Evolutionary conservation across 2,888 invertebrate genomes (phyloP), one percentile per base, ranked within the genome.

Genomic region (Timandra comae): DNA sequence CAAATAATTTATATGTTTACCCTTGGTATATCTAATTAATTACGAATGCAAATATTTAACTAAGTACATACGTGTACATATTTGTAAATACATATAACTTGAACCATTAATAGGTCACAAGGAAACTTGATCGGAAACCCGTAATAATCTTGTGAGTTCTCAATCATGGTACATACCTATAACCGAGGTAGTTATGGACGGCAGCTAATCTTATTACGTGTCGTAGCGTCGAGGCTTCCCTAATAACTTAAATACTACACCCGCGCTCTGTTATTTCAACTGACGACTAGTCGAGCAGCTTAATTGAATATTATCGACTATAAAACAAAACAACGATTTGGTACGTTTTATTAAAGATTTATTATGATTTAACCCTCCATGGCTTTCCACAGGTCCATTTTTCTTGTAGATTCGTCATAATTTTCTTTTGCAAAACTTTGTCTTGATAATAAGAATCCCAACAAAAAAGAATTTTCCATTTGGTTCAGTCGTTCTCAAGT

Each of bases 131-230:
- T 42, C 35, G 38, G 32, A 43, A 43, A 43, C 46, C 35, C 28
- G 12, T 49, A 49, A 31, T 38, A 41, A 33, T 35, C 25, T 16
- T 42, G 31, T 26, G 30, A 34, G 24, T 12, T 30, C 26, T 23
- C 10, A 19, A 30, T 32, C 27, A 24, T 11, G 24, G 20, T 25
- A 27, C 27, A 11, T 30, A 32, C 24, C 16, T 27, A 20, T 24
- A 38, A 49, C 45, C 42, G 6, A 20, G 12, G 20, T 24, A 19
- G 44, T 55, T 47, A 52, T 59, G 50, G 46, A 59, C 33, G 53
- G 47, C 54, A 55, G 59, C 51, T 80, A 80, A 82, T 81, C 79
- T 74, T 57, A 73, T 82, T 81, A 81, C 48, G 56, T 49, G 52
- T 49, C 56, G 70, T 59, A 70, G 57, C 65, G 60, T 49, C 62